A percentile compares a stretch with the other conserved stretches of the same genome.
Conservation (phyloP, 2,888 invertebrate genomes). For the Hypomecis atomaria region DNA sequence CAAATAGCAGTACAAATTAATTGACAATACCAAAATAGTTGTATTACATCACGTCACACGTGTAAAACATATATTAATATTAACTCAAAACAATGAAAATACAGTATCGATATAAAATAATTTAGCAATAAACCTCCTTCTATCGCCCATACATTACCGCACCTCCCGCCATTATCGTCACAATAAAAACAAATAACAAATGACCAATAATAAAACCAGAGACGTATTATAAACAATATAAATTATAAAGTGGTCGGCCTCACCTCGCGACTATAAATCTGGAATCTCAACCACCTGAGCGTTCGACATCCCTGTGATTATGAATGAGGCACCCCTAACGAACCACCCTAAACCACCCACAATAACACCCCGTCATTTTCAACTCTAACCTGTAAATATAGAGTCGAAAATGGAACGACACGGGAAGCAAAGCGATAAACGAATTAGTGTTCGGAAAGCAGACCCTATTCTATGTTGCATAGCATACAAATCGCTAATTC, state of each 20-base stretch:
- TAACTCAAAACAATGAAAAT: neutral
- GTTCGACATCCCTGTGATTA: constrained; percentile 78
- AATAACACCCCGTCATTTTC: constrained; percentile 37
- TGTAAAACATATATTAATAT: too few relatives aligned
- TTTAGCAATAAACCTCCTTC: neutral
- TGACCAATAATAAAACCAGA: constrained; percentile 35
- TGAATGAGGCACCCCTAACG: constrained; percentile 68
- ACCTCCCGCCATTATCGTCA: constrained; percentile 7
- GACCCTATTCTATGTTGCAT: constrained; percentile 75
- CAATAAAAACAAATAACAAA: constrained; percentile 26
- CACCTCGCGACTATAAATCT: constrained; percentile 78
- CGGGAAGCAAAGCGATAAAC: constrained; percentile 63
- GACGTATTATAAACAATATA: constrained; percentile 62
- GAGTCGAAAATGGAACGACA: constrained; percentile 45
- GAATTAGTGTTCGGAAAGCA: constrained; percentile 78
- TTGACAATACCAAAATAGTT: too few relatives aligned
- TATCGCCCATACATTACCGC: constrained; percentile 9
- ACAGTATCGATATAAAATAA: neutral
- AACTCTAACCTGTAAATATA: constrained; percentile 44
- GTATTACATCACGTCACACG: too few relatives aligned
- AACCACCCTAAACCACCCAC: constrained; percentile 46
- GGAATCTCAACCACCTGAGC: constrained; percentile 81
- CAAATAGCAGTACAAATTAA: too few relatives aligned
- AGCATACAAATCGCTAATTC: constrained; percentile 77
- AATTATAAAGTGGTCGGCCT: constrained; percentile 72